These are phyloP conservation scores for Drosophila colorata DNA, from an alignment of 2,888 invertebrate genomes.

Conservation along the genomic window DNA sequence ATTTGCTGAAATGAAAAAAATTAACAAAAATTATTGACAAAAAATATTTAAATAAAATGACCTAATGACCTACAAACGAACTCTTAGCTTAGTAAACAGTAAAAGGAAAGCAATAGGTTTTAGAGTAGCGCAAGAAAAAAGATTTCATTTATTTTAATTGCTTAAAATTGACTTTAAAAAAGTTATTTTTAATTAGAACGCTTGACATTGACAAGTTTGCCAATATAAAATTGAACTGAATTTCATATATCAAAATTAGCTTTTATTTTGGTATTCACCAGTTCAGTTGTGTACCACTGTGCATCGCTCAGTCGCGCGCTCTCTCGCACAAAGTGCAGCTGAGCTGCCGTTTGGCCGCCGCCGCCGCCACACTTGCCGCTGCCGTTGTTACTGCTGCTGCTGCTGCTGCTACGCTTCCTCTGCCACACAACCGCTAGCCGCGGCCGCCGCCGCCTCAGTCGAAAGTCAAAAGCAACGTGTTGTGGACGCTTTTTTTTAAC, in stretches of 20 bases:
- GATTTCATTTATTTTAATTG: too few relatives aligned
- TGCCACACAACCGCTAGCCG: slow-evolving; percentile 75
- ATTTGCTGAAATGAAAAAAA: too few relatives aligned
- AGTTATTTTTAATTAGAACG: background rate
- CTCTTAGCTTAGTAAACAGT: too few relatives aligned
- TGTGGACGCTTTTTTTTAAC: slow-evolving; percentile 81
- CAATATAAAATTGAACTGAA: background rate
- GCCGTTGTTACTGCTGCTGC: slow-evolving; percentile 47
- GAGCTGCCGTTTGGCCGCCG: slow-evolving; percentile 77
- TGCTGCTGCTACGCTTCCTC: slow-evolving; percentile 70
- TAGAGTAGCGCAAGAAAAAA: background rate
- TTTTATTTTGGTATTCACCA: slow-evolving; percentile 8
- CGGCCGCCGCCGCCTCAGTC: slow-evolving; percentile 78
- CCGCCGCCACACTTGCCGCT: slow-evolving; percentile 72
- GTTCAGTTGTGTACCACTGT: slow-evolving; percentile 40
- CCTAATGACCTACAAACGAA: too few relatives aligned
- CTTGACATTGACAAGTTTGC: background rate
- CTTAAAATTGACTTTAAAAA: too few relatives aligned
- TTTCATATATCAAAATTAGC: background rate
- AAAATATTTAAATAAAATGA: too few relatives aligned
- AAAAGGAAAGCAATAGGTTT: background rate
- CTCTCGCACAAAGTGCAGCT: slow-evolving; percentile 81
- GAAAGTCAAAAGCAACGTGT: slow-evolving; percentile 81
- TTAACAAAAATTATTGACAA: too few relatives aligned
- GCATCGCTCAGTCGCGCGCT: slow-evolving; percentile 51